Conservation (phyloP, 2,888 invertebrate species). For the Ecdyonurus torrentis region DNA sequence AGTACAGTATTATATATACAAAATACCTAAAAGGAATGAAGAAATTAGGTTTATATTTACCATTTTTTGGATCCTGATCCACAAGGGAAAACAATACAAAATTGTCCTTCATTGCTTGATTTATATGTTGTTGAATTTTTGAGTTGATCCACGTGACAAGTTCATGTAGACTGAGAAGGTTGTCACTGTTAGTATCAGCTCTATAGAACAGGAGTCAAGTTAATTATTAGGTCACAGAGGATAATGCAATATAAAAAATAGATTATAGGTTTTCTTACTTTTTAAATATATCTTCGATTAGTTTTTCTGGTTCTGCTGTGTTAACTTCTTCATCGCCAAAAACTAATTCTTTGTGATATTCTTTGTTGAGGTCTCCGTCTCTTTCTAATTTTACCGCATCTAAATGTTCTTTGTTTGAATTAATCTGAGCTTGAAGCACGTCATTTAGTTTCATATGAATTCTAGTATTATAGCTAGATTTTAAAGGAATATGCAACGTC, state of each 20-base stretch:
- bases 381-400: slow-evolving; percentile 8
- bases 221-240: no score
- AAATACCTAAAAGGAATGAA: no score
- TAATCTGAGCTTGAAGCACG: slow-evolving; percentile 6
- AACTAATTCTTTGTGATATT: slow-evolving; percentile 20
- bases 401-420: slow-evolving; percentile 4
- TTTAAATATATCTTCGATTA: slow-evolving; percentile 28
- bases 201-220: no score
- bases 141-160: slow-evolving; percentile 45
- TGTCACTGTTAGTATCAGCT: slow-evolving; percentile 41
- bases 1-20: no score
- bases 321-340: slow-evolving; percentile 23
- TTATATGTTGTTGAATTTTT: slow-evolving; percentile 50
- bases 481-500: slow-evolving; percentile 30
- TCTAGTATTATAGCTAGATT: slow-evolving; percentile 15
- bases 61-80: slow-evolving; percentile 47
- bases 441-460: slow-evolving; percentile 6
- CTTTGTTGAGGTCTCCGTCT: slow-evolving; percentile 12
- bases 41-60: slow-evolving; percentile 22
- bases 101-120: slow-evolving; percentile 46
- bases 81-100: slow-evolving; percentile 45
- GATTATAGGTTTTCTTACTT: slow-evolving; percentile 21
- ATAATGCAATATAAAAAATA: slow-evolving; percentile 1
- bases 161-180: slow-evolving; percentile 40
- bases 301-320: slow-evolving; percentile 29